Percentiles rank a stretch among this genome's conserved stretches.
Conservation (phyloP, 2,888 invertebrate genomes). For the Deroplatys truncata region DNA sequence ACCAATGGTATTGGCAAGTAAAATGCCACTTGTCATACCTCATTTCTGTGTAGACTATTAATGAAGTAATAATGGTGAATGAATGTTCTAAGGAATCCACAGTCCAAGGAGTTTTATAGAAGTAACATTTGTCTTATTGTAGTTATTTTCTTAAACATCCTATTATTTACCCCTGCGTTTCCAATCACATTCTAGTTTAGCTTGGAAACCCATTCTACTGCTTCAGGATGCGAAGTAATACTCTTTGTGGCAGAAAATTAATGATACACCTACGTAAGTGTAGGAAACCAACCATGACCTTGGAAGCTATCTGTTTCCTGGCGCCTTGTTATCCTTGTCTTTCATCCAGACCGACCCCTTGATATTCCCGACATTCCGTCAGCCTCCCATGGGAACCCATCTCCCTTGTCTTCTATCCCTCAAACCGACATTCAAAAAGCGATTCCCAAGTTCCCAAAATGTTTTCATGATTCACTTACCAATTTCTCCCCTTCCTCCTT, state of each 20-base stretch:
- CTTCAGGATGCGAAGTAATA: not conserved
- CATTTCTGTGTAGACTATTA: too few species aligned
- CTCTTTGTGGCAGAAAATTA: not conserved
- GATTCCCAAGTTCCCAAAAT: conserved; percentile 18
- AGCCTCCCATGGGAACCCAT: not conserved
- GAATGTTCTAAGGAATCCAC: too few species aligned
- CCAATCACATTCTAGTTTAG: too few species aligned
- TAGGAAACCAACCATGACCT: not conserved
- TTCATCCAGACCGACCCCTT: not conserved
- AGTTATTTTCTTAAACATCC: too few species aligned
- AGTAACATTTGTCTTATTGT: too few species aligned
- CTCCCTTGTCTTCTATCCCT: not conserved
- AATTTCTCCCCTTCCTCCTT: conserved; percentile 2
- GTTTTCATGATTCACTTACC: conserved; percentile 17
- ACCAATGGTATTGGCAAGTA: too few species aligned
- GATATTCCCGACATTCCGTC: conserved; percentile 4
- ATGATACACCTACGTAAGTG: not conserved
- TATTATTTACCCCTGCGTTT: too few species aligned
- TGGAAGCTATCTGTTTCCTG: not conserved
- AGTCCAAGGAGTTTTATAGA: too few species aligned
- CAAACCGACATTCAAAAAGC: conserved; percentile 11
- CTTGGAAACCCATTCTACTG: not conserved
- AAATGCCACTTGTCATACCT: too few species aligned
- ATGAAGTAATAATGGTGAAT: too few species aligned
- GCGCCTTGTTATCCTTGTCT: not conserved